Evolutionary conservation across 2,888 invertebrate species (phyloP).

Genomic region (Archips xylosteana): DNA sequence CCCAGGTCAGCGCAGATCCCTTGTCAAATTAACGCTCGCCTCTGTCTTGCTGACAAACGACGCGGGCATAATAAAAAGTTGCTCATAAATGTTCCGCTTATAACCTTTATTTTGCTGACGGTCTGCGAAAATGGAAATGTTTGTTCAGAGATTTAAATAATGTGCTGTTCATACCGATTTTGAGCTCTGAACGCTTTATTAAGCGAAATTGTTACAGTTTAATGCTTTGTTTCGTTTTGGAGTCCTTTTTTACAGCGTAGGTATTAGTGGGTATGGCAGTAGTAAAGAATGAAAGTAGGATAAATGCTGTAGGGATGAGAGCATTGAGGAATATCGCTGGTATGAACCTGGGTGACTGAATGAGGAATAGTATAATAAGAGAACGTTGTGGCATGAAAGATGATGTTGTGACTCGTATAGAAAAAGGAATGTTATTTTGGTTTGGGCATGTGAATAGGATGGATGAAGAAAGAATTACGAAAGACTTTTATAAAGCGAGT

Average conservation of each 20-base stretch:
- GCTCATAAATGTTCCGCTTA: slow-evolving; percentile 58
- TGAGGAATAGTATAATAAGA: too few relatives aligned
- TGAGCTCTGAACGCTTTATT: background rate
- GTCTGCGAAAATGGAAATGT: slow-evolving; percentile 48
- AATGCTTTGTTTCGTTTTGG: too few relatives aligned
- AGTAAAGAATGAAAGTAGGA: background rate
- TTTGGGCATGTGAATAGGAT: too few relatives aligned
- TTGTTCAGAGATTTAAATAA: slow-evolving; percentile 30
- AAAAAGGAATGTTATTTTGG: too few relatives aligned
- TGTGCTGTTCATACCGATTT: background rate
- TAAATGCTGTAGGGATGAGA: background rate
- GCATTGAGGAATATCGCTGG: too few relatives aligned
- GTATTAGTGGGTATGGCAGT: background rate
- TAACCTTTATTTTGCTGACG: slow-evolving; percentile 56
- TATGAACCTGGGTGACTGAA: too few relatives aligned
- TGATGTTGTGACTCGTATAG: too few relatives aligned
- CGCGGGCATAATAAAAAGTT: slow-evolving; percentile 69
- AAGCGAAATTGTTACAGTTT: background rate
- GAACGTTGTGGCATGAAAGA: too few relatives aligned
- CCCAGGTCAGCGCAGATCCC: slow-evolving; percentile 74
- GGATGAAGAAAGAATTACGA: too few relatives aligned
- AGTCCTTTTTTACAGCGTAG: too few relatives aligned
- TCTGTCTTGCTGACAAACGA: slow-evolving; percentile 80
- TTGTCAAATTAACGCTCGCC: slow-evolving; percentile 83
- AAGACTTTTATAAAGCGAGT: too few relatives aligned